Evolutionary conservation across 2,888 invertebrate genomes (phyloP), one percentile per base, ranked within the genome.

Genomic region (Microctonus hyperodae): DNA sequence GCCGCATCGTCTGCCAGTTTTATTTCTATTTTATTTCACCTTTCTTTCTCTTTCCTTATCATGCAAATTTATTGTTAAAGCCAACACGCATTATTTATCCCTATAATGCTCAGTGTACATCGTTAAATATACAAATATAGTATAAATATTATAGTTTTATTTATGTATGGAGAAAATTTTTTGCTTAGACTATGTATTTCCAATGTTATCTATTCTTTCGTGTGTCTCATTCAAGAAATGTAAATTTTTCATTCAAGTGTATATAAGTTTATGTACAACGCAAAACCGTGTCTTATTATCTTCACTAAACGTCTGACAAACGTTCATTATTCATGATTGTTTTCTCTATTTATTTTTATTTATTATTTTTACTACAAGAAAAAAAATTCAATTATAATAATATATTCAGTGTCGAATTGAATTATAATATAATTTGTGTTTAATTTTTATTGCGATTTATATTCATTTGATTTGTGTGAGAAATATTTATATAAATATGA

Each of bases 401-500:
- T n/a, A n/a, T n/a, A n/a, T n/a, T n/a, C n/a, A n/a, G n/a, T n/a
- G n/a, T n/a, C n/a, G n/a, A n/a, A n/a, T n/a, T n/a, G n/a, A n/a
- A n/a, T n/a, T n/a, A n/a, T n/a, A n/a, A n/a, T n/a, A n/a, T n/a
- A n/a, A n/a, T n/a, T n/a, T n/a, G n/a, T n/a, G n/a, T n/a, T n/a
- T 16, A 3, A 44, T 44, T 44, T 44, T 44, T 16, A 44, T 44
- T 37, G n/a, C 2, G 37, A 11, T 13, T n/a, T 31, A 31, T 31
- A 31, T 31, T 5, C 40, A 40, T 20, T 22, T 16, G 5, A 53
- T 28, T 28, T 37, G 37, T 37, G 28, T 31, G 23, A 40, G 23
- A 13, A 40, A n/a, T n/a, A n/a, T n/a, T n/a, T n/a, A 20, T n/a
- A 48, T 40, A 60, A 48, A 60, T 25, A 60, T 65, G 55, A 65